Conservation (phyloP, 23 tunicate genomes). For the Diplosoma virens region DNA sequence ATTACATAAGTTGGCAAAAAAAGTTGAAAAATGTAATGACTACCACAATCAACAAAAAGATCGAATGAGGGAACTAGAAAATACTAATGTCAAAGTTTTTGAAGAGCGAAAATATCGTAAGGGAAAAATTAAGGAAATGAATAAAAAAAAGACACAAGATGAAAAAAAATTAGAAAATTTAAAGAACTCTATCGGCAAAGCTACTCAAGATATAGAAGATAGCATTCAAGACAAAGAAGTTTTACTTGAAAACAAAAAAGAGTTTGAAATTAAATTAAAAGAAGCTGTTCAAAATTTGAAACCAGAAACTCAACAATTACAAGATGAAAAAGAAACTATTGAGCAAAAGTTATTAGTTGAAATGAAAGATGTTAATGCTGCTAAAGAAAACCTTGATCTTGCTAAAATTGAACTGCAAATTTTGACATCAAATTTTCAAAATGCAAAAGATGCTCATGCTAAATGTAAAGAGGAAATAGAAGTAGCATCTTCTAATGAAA, state of each 20-base stretch:
- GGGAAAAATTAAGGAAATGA: conserved; percentile 57
- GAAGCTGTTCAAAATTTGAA: conserved; percentile 47
- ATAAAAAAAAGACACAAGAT: conserved; percentile 60
- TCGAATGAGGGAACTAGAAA: conserved; percentile 79
- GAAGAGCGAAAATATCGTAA: conserved; percentile 81
- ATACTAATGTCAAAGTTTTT: conserved; percentile 76
- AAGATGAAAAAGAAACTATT: conserved; percentile 57
- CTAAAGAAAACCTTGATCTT: conserved; percentile 59
- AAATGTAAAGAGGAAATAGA: conserved; percentile 40
- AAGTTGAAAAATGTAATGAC: conserved; percentile 19
- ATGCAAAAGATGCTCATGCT: conserved; percentile 57
- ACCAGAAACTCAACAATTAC: conserved; percentile 59
- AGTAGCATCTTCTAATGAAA: conserved; percentile 2
- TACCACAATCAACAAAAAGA: conserved; percentile 63
- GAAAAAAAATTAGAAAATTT: conserved; percentile 41
- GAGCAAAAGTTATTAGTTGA: conserved; percentile 47
- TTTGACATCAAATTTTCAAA: conserved; percentile 37
- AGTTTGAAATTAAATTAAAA: conserved; percentile 43
- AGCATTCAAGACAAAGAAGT: conserved; percentile 36
- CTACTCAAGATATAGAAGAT: conserved; percentile 40
- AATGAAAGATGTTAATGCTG: conserved; percentile 76
- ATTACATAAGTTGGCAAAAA: conserved; percentile 20
- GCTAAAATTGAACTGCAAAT: conserved; percentile 56
- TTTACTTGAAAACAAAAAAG: conserved; percentile 51
- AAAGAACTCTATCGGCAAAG: conserved; percentile 12